Evolutionary conservation across 1,140 invertebrate species (phyloP), one percentile per base, ranked within the genome.

Genomic region (Spodoptera frugiperda): DNA sequence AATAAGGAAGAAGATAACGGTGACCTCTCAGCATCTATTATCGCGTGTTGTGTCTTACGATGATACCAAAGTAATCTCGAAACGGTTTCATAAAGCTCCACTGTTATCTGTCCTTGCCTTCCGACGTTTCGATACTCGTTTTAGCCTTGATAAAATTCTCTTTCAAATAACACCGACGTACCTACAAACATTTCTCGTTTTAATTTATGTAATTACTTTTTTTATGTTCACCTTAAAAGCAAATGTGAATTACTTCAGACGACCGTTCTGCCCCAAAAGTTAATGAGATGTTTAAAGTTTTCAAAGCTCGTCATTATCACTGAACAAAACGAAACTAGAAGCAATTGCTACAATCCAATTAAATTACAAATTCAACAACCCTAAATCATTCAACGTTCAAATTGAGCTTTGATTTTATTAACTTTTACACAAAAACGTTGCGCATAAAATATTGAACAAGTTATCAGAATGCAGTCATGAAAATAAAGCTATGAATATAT

Each of bases 1-100:
- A 81, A 81, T 78, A 78, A 81, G 79, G 79, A 81, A 81, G 72
- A 67, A 53, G 79, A 81, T 81, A 78, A 76, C 10, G 53, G n/a
- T 78, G 79, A 81, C 79, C 79, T 78, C 76, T 55, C 73, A 48
- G 68, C 46, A 54, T 68, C 76, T 76, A 51, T 71, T 81, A 76
- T 77, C 78, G 53, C 71, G 30, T 72, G 53, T 79, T 48, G 73
- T 79, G 78, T 61, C 75, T 77, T 71, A 71, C 65, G 44, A 17
- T 71, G 75, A 70, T 63, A 71, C 21, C 44, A 25, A 15, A 55
- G 63, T 78, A 72, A 81, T 81, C 76, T 78, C 54, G 19, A 39
- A 73, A 76, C 76, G 25, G 65, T 72, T 78, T 78, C 73, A 78
- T 81, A 73, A 76, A 81, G 76, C 73, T 75, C 53, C 25, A 25